These are phyloP conservation scores for Anagrus nilaparvatae DNA, from an alignment of 1,140 invertebrate species.

Conservation along the genomic window DNA sequence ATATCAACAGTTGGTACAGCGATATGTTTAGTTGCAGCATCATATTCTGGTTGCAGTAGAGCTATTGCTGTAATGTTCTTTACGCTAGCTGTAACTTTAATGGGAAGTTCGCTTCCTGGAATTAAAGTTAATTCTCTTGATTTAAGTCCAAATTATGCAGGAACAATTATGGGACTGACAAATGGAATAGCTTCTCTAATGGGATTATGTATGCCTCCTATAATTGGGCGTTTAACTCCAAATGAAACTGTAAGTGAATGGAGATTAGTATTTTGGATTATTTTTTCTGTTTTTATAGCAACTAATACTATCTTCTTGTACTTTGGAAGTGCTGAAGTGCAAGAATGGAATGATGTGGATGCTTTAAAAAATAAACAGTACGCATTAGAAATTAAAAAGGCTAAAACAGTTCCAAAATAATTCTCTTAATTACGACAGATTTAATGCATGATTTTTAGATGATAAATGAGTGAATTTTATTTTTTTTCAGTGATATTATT, in stretches of 20 bases:
- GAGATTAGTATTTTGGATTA: conserved; percentile 9
- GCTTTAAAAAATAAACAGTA: too few species aligned
- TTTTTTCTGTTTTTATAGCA: background rate
- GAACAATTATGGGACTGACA: conserved; percentile 45
- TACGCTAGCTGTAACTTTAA: conserved; percentile 22
- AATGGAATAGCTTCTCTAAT: conserved; percentile 45
- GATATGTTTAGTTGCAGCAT: conserved; percentile 18
- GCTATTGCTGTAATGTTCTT: conserved; percentile 19
- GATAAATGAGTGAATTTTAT: too few species aligned
- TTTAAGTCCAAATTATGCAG: conserved; percentile 45
- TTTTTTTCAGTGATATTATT: too few species aligned
- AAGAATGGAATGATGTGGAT: conserved; percentile 6
- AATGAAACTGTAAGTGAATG: conserved; percentile 40
- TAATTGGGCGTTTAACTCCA: conserved; percentile 40
- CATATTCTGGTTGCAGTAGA: conserved; percentile 21
- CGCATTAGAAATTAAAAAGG: too few species aligned
- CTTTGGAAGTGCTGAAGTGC: background rate
- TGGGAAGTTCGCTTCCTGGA: conserved; percentile 20
- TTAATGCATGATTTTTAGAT: too few species aligned
- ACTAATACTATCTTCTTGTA: background rate
- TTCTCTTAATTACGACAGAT: too few species aligned
- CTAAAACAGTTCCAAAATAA: too few species aligned
- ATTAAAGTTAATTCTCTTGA: conserved; percentile 42
- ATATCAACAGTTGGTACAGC: conserved; percentile 14
- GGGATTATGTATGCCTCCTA: conserved; percentile 43